phyloP scores from a whole-genome alignment of 2,797 vertebrate species.

The Halcyon leucocephala region DNA sequence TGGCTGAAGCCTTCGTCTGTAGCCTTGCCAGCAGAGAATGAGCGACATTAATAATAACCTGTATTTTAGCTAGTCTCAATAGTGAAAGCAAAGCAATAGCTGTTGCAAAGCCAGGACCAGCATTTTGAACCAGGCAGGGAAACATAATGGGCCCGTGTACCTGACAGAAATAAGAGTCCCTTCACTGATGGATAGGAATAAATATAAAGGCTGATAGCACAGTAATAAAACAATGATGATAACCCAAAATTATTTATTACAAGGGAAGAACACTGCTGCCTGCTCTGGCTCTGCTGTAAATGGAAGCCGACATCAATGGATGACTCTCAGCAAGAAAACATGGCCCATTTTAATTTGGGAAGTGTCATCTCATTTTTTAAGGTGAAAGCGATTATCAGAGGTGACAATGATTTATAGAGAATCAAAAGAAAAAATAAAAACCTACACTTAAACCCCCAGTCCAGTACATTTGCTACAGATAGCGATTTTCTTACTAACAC shows the following conservation, averaged over 20 bases:
- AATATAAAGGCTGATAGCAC: conserved; percentile 62
- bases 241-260: conserved; percentile 68
- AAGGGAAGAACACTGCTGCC: conserved; percentile 32
- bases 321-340: conserved; percentile 58
- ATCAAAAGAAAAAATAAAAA: conserved; percentile 67
- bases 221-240: conserved; percentile 61
- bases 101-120: conserved; percentile 19
- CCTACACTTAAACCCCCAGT: conserved; percentile 30
- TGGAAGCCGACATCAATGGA: conserved; percentile 70
- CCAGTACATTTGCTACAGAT: not conserved
- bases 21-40: conserved; percentile 44
- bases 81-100: not conserved
- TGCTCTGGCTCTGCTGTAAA: conserved; percentile 52
- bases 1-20: conserved; percentile 45
- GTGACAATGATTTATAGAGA: conserved; percentile 59
- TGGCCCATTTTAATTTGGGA: conserved; percentile 73
- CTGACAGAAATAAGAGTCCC: conserved; percentile 44
- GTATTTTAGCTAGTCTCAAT: not conserved
- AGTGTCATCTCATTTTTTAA: conserved; percentile 67
- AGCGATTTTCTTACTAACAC: not conserved
- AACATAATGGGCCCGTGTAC: conserved; percentile 17
- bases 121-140: conserved; percentile 38
- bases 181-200: conserved; percentile 68
- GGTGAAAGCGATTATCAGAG: conserved; percentile 67
- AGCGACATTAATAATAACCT: conserved; percentile 57